Conservation (phyloP, 2,113 vertebrate genomes). For the Rhineura floridana region DNA sequence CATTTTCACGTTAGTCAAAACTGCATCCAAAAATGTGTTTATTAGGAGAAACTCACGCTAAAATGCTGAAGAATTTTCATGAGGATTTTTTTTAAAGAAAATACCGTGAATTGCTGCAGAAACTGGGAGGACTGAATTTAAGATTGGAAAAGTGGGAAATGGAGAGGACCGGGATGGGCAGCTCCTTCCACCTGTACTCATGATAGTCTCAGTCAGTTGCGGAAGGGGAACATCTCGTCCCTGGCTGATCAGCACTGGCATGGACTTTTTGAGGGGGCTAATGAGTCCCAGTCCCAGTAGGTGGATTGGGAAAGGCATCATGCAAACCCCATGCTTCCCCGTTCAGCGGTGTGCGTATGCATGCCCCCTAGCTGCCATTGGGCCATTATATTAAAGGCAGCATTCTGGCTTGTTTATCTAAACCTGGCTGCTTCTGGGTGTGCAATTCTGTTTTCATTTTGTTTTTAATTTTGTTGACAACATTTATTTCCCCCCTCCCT, state of each 20-base stretch:
- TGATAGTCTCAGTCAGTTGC: neutral
- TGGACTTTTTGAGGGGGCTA: neutral
- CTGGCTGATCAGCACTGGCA: neutral
- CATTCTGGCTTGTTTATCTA: neutral
- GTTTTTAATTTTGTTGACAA: neutral
- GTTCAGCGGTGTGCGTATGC: neutral
- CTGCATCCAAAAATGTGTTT: too few species aligned
- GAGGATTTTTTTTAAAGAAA: too few species aligned
- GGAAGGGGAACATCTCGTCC: neutral
- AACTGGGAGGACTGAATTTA: too few species aligned
- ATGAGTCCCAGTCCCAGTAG: neutral
- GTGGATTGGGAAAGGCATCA: neutral
- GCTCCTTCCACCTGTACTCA: too few species aligned
- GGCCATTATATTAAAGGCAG: neutral
- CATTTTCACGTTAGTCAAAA: too few species aligned
- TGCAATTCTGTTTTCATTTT: neutral
- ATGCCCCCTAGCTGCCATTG: neutral
- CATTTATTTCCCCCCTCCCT: too few species aligned
- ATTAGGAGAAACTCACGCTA: too few species aligned
- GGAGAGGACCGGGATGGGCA: too few species aligned
- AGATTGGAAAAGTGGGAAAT: too few species aligned
- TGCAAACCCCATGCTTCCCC: neutral
- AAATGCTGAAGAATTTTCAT: too few species aligned
- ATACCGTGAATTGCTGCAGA: too few species aligned
- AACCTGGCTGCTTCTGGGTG: too few species aligned